phyloP scores from a whole-genome alignment of 1,140 invertebrate species.

The Drosophila arizonae region DNA sequence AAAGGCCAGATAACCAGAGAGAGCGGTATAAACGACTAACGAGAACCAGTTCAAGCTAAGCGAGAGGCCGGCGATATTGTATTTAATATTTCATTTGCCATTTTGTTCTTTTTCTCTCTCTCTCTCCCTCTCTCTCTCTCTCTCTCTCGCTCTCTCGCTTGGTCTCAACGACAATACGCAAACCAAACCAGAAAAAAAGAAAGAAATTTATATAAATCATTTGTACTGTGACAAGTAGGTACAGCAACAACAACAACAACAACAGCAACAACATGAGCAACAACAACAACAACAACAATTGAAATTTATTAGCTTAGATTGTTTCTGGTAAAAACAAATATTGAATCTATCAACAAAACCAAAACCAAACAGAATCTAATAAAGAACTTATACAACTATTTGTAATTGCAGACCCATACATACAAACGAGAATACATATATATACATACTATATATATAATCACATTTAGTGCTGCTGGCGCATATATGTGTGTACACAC shows the following conservation, averaged over 20 bases:
- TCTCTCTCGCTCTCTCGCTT: neutral
- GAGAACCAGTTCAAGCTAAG: neutral
- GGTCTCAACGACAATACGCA: slow-evolving; percentile 42
- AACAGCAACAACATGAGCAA: slow-evolving; percentile 25
- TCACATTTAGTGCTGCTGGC: slow-evolving; percentile 41
- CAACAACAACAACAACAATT: slow-evolving; percentile 28
- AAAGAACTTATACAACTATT: slow-evolving; percentile 39
- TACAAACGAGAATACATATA: too few species aligned
- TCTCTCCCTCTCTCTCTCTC: too few species aligned
- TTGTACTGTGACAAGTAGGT: slow-evolving; percentile 72
- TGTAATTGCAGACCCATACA: slow-evolving; percentile 39
- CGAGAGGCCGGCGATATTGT: slow-evolving; percentile 38
- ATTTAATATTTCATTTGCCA: slow-evolving; percentile 51
- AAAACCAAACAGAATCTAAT: slow-evolving; percentile 17
- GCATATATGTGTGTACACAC: slow-evolving; percentile 24
- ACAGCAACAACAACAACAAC: slow-evolving; percentile 48
- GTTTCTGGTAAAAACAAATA: slow-evolving; percentile 53
- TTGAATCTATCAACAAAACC: slow-evolving; percentile 25
- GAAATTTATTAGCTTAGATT: slow-evolving; percentile 54
- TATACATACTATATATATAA: slow-evolving; percentile 18
- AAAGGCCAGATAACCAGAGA: slow-evolving; percentile 25
- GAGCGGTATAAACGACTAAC: slow-evolving; percentile 17
- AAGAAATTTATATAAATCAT: slow-evolving; percentile 47
- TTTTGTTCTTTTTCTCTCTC: slow-evolving; percentile 26
- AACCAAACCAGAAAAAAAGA: slow-evolving; percentile 15